These are phyloP conservation scores for Oscarella lobularis DNA, from an alignment of 37 sponge, comb jelly and placozoan genomes.

Conservation along the genomic window DNA sequence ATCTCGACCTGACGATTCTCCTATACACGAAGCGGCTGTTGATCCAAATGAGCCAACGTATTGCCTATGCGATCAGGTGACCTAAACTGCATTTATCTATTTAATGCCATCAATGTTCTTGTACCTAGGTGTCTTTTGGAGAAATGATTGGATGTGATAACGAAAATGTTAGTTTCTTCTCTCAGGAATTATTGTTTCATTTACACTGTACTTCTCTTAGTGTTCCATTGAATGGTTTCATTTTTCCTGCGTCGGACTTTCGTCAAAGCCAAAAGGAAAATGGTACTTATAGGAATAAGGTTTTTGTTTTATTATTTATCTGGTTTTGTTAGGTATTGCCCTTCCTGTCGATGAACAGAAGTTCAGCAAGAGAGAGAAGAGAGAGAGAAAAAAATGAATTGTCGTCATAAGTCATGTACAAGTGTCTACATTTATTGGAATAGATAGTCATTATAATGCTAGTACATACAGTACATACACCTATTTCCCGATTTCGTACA, in stretches of 20 bases:
- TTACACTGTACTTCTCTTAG: conserved; percentile 10
- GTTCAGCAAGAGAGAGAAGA: conserved; percentile 49
- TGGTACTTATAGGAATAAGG: conserved; percentile 11
- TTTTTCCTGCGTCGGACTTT: conserved; percentile 54
- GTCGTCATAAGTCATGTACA: not conserved
- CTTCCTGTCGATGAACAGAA: conserved; percentile 40
- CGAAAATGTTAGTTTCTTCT: conserved; percentile 32
- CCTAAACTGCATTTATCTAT: not conserved
- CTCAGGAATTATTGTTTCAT: conserved; percentile 4
- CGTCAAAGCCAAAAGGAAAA: conserved; percentile 48
- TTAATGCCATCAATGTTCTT: not conserved
- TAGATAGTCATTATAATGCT: too few species aligned
- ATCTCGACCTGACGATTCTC: not conserved
- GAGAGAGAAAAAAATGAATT: conserved; percentile 17
- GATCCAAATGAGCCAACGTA: conserved; percentile 2
- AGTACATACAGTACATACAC: too few species aligned
- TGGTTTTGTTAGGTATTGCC: conserved; percentile 49
- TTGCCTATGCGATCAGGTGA: not conserved
- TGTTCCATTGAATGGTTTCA: conserved; percentile 74
- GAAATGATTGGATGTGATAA: conserved; percentile 93
- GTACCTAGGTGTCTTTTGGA: conserved; percentile 58
- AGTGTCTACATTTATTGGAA: not conserved
- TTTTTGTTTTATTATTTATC: not conserved
- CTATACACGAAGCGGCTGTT: not conserved
- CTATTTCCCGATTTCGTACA: too few species aligned